Conservation (phyloP, 1,140 invertebrate species). For the Drosophila pallidifrons region DNA sequence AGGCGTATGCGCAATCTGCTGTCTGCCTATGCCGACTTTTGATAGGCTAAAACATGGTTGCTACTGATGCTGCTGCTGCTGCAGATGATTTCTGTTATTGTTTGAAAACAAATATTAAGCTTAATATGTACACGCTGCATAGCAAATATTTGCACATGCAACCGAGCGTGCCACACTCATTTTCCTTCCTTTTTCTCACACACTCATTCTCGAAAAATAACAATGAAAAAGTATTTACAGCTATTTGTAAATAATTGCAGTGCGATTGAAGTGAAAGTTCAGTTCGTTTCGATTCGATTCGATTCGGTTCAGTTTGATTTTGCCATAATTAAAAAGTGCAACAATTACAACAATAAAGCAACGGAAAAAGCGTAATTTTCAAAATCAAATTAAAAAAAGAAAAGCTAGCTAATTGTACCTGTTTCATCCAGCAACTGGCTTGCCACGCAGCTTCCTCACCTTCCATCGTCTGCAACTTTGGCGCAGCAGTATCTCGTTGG, state of each 20-base stretch:
- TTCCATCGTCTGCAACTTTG: constrained; percentile 26
- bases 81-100: constrained; percentile 22
- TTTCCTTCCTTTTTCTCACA: background rate
- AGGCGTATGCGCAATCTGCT: constrained; percentile 71
- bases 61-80: background rate
- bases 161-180: constrained; percentile 17
- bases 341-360: constrained; percentile 33
- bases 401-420: constrained; percentile 36
- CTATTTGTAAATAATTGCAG: constrained; percentile 47
- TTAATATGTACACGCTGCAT: constrained; percentile 51
- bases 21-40: background rate
- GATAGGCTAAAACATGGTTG: background rate
- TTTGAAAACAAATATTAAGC: constrained; percentile 54
- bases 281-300: constrained; percentile 18
- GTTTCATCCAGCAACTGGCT: constrained; percentile 25
- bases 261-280: constrained; percentile 50
- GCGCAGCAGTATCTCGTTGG: constrained; percentile 72
- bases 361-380: background rate
- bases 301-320: constrained; percentile 21
- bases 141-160: constrained; percentile 37
- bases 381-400: constrained; percentile 10
- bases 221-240: constrained; percentile 63
- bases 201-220: constrained; percentile 29
- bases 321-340: constrained; percentile 55
- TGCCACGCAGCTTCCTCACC: constrained; percentile 5